These are phyloP conservation scores for Strigamia transsilvanica DNA, from an alignment of 2,888 invertebrate genomes.

Conservation along the genomic window DNA sequence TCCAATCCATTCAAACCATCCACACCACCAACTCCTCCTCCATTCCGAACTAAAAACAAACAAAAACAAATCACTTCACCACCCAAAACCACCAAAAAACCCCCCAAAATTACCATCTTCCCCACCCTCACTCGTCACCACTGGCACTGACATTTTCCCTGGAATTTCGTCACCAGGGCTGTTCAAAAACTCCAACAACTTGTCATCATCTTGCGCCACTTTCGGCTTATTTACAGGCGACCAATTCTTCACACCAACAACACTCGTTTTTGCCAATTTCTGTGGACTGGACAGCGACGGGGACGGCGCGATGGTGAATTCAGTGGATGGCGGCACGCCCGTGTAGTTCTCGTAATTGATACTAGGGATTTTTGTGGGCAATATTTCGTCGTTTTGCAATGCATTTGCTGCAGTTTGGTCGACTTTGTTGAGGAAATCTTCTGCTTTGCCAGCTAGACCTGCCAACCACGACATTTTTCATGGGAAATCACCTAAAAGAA, in stretches of 20 bases:
- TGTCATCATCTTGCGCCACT: constrained; percentile 62
- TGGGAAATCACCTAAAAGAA: background rate
- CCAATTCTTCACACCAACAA: background rate
- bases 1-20: background rate
- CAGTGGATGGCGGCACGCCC: constrained; percentile 49
- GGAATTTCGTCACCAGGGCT: constrained; percentile 58
- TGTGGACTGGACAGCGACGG: background rate
- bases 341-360: background rate
- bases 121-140: too few relatives aligned
- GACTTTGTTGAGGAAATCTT: constrained; percentile 76
- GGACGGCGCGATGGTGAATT: background rate
- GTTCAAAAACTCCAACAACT: constrained; percentile 66
- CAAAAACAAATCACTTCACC: too few relatives aligned
- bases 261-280: background rate
- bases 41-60: too few relatives aligned
- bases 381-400: constrained; percentile 62
- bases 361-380: constrained; percentile 52
- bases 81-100: too few relatives aligned
- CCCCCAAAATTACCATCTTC: too few relatives aligned
- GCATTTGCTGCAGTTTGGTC: constrained; percentile 78
- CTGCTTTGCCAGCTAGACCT: constrained; percentile 78
- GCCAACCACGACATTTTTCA: constrained; percentile 76
- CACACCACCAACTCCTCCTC: too few relatives aligned
- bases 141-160: background rate
- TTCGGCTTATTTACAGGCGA: constrained; percentile 26